A percentile compares a stretch with the other conserved stretches of the same genome.
phyloP scores from a whole-genome alignment of 2,797 vertebrate species.

The Ispidina lecontei region DNA sequence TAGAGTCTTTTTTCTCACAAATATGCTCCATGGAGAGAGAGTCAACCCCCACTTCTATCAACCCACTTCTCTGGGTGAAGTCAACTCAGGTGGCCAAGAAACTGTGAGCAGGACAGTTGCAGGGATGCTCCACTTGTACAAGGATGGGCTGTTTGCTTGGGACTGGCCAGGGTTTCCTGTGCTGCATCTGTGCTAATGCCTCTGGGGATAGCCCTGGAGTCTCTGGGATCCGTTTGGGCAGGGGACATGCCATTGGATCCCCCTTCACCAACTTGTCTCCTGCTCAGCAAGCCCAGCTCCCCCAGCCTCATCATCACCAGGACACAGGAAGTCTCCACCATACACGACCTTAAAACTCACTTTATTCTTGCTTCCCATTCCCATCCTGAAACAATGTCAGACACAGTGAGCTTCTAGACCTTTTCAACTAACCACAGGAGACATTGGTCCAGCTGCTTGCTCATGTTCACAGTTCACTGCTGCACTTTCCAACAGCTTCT shows the following conservation, averaged over 20 bases:
- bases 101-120: neutral
- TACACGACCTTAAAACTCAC: neutral
- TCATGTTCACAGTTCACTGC: neutral
- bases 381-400: neutral
- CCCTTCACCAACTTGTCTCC: neutral
- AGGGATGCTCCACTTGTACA: rapidly evolving
- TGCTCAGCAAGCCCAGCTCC: neutral
- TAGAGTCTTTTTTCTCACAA: neutral
- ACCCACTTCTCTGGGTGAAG: neutral
- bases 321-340: neutral
- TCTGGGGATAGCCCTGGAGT: neutral
- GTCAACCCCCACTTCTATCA: neutral
- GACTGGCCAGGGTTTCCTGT: rapidly evolving
- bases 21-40: neutral
- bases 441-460: neutral
- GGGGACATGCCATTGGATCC: neutral
- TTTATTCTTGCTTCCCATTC: neutral
- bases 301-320: rapidly evolving
- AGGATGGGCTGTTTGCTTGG: neutral
- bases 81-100: neutral
- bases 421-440: neutral
- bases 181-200: neutral
- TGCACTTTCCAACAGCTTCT: neutral
- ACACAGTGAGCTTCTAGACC: neutral
- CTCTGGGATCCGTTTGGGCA: neutral